Conservation (phyloP, 2,113 vertebrate genomes). For the Hyperopisus bebe region DNA sequence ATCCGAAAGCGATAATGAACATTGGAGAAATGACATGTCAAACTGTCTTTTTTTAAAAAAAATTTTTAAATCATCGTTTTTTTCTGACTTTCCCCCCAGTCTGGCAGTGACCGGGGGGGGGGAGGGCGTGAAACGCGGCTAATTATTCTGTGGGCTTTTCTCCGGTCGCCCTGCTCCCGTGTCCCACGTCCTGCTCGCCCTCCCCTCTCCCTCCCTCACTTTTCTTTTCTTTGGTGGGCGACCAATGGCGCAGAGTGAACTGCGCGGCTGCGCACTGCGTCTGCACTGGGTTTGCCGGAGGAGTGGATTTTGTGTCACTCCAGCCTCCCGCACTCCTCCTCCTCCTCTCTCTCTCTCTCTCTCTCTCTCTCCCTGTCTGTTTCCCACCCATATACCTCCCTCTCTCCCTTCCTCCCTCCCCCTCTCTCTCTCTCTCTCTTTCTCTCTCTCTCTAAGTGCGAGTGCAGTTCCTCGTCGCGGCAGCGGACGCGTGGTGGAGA, state of each 20-base stretch:
- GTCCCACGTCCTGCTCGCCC: constrained; percentile 21
- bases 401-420: neutral
- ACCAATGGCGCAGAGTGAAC: constrained; percentile 45
- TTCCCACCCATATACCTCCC: neutral
- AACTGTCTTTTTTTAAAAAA: neutral
- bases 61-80: neutral
- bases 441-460: constrained; percentile 41
- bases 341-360: constrained; percentile 28
- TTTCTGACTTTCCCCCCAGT: neutral
- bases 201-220: constrained; percentile 28
- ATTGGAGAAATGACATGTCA: constrained; percentile 15
- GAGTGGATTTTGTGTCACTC: constrained; percentile 57
- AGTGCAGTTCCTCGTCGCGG: constrained; percentile 23
- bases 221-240: constrained; percentile 42
- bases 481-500: constrained; percentile 54
- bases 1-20: constrained; percentile 40
- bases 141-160: constrained; percentile 49
- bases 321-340: constrained; percentile 42
- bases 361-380: constrained; percentile 10
- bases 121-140: constrained; percentile 40
- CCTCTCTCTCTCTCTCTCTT: constrained; percentile 5
- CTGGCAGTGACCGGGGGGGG: constrained; percentile 25
- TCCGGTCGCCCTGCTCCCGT: constrained; percentile 40
- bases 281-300: constrained; percentile 52
- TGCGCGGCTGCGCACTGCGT: constrained; percentile 52